Base-by-base conservation (phyloP, 1,140 invertebrate species). In the Bombus soroeensis region DNA sequence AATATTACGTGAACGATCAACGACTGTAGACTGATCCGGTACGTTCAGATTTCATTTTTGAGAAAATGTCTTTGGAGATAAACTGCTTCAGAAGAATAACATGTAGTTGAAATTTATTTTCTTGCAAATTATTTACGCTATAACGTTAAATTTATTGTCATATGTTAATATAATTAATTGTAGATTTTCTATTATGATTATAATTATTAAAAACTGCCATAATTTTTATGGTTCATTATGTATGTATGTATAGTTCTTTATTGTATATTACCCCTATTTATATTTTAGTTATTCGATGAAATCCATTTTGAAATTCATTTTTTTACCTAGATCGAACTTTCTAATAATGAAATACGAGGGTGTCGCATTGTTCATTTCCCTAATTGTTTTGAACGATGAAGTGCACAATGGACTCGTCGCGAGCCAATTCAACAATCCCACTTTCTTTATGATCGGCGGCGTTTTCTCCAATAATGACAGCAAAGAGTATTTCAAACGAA, bases 371-470 rank as follows among this genome's bases (percentile, higher is more conserved):
- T 88, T 85, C 37, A 79, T 86, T 28, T 68, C 88, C n/a, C 34
- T 90, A 37, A 81, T 90, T 37, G n/a, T 90, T 10, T 37, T 88
- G 25, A 84, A 88, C 64, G 71, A 88, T 37, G 71, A 74, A 12
- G 41, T 79, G 12, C 73, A 79, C 75, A 81, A 75, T 86, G 81
- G 87, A 81, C 47, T 83, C 34, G 77, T 76, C 37, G 70, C 70
- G 18, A 77, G 28, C 37, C 78, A 73, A 4, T 66, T 88, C 32
- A 87, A 94, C 79, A 98, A 98, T 95, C 97, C 97, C 34, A 96
- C 96, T 2, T 97, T 96, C 88, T 98, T 97, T 94, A 98, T 98
- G 92, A 98, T 98, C 80, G 98, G 98, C n/a, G 98, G 98, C 39
- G 98, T 99, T 22, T 96, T 98, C n/a, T 98, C 97, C 75, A 97